These are phyloP conservation scores for Odontothrips loti DNA, from an alignment of 2,888 invertebrate species.

Conservation along the genomic window DNA sequence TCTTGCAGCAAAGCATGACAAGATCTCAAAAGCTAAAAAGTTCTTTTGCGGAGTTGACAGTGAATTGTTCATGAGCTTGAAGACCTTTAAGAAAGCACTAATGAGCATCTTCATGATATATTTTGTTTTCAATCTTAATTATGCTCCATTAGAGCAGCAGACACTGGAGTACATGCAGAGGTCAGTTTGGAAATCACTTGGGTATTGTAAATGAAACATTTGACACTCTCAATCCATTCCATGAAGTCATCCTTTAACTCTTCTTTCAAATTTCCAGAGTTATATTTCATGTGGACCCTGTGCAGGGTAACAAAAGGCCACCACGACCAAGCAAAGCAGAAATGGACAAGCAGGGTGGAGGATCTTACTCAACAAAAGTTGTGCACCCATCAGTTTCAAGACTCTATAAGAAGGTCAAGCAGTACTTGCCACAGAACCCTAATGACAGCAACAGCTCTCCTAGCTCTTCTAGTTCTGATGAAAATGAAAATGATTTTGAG, in stretches of 20 bases:
- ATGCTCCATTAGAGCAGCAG: neutral
- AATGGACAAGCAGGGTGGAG: too few relatives aligned
- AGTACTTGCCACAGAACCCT: too few relatives aligned
- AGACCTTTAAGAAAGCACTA: neutral
- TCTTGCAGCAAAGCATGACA: neutral
- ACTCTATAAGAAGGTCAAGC: too few relatives aligned
- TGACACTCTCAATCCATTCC: neutral
- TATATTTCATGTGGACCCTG: neutral
- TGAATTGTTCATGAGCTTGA: neutral
- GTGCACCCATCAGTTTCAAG: neutral
- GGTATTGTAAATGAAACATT: neutral
- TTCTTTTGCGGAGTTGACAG: neutral
- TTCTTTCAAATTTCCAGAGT: too few relatives aligned
- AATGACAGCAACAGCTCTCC: too few relatives aligned
- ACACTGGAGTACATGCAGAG: neutral
- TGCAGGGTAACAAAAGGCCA: neutral
- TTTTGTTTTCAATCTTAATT: neutral
- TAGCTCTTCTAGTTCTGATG: too few relatives aligned
- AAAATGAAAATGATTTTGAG: too few relatives aligned
- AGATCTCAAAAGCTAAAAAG: neutral
- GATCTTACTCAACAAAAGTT: neutral
- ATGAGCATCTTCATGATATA: neutral
- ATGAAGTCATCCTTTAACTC: neutral
- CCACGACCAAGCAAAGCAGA: too few relatives aligned
- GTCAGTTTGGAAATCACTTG: too few relatives aligned